Conservation (phyloP, 2,888 invertebrate species). For the Thereva nobilitata region DNA sequence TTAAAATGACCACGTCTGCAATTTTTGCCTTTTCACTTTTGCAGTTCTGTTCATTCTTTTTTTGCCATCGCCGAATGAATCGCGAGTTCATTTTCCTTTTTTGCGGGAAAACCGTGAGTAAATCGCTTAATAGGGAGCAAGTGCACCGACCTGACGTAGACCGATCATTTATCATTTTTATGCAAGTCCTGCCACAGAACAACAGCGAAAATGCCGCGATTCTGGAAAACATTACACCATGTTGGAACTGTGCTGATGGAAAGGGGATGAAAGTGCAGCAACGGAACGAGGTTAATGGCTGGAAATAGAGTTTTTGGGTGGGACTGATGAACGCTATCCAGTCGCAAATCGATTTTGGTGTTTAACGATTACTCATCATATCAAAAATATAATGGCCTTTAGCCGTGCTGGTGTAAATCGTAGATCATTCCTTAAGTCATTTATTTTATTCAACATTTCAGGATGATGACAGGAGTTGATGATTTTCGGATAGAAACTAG, state of each 20-base stretch:
- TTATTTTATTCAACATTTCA: slow-evolving; percentile 21
- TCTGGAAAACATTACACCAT: slow-evolving; percentile 36
- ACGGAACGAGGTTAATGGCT: slow-evolving; percentile 31
- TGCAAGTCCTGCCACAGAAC: slow-evolving; percentile 36
- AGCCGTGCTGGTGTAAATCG: slow-evolving; percentile 22
- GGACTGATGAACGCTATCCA: slow-evolving; percentile 22
- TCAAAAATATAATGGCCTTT: slow-evolving; percentile 35
- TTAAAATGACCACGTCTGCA: slow-evolving; percentile 37
- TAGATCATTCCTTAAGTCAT: slow-evolving; percentile 28
- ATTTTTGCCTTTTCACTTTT: slow-evolving; percentile 28
- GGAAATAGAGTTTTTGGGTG: slow-evolving; percentile 27
- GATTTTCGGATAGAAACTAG: too few species aligned
- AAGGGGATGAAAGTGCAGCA: not conserved
- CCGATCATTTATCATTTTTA: slow-evolving; percentile 40
- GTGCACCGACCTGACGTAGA: slow-evolving; percentile 37
- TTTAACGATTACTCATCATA: slow-evolving; percentile 35
- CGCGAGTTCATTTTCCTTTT: slow-evolving; percentile 27
- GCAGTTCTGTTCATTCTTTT: slow-evolving; percentile 2
- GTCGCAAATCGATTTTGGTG: slow-evolving; percentile 36
- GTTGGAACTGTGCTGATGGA: not conserved
- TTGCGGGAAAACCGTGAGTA: slow-evolving; percentile 12
- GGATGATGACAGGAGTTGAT: not conserved
- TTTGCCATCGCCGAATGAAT: not conserved
- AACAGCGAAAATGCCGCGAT: slow-evolving; percentile 34
- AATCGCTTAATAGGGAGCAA: slow-evolving; percentile 29